Conservation (phyloP, 2,888 invertebrate genomes). For the Thereva unica region DNA sequence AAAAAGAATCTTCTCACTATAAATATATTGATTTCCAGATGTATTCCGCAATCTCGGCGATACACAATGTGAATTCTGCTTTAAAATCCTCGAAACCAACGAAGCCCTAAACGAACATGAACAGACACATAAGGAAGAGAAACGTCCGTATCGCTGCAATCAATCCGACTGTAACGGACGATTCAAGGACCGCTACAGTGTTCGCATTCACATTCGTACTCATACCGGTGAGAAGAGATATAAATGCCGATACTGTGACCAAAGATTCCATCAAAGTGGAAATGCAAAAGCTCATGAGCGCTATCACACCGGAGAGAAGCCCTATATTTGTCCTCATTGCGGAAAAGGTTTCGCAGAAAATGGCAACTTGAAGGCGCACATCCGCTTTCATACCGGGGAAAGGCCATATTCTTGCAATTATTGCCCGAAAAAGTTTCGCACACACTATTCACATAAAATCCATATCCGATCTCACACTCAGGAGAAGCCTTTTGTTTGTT, state of each 20-base stretch:
- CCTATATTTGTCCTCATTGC: conserved; percentile 41
- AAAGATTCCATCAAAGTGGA: conserved; percentile 40
- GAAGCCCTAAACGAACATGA: conserved; percentile 33
- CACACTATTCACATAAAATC: conserved; percentile 41
- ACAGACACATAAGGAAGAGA: conserved; percentile 35
- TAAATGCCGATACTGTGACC: conserved; percentile 41
- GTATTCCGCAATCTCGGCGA: conserved; percentile 38
- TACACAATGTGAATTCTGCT: conserved; percentile 41
- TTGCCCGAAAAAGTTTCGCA: conserved; percentile 39
- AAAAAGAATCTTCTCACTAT: background rate
- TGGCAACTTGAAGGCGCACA: conserved; percentile 40
- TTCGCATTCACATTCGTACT: conserved; percentile 38
- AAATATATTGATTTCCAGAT: conserved; percentile 21
- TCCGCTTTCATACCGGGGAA: conserved; percentile 41
- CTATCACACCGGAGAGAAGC: conserved; percentile 42
- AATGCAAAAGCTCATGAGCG: conserved; percentile 41
- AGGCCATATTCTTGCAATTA: conserved; percentile 39
- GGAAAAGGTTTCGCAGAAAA: conserved; percentile 41
- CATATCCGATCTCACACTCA: conserved; percentile 41
- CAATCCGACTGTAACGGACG: conserved; percentile 34
- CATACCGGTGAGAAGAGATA: conserved; percentile 39
- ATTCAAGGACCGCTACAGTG: conserved; percentile 40
- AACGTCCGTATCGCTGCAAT: conserved; percentile 41
- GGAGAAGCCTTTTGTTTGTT: conserved; percentile 41
- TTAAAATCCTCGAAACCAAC: conserved; percentile 17